A percentile compares a stretch with the other conserved stretches of the same genome.
Conservation (phyloP, 1,140 invertebrate genomes). For the Triops longicaudatus region DNA sequence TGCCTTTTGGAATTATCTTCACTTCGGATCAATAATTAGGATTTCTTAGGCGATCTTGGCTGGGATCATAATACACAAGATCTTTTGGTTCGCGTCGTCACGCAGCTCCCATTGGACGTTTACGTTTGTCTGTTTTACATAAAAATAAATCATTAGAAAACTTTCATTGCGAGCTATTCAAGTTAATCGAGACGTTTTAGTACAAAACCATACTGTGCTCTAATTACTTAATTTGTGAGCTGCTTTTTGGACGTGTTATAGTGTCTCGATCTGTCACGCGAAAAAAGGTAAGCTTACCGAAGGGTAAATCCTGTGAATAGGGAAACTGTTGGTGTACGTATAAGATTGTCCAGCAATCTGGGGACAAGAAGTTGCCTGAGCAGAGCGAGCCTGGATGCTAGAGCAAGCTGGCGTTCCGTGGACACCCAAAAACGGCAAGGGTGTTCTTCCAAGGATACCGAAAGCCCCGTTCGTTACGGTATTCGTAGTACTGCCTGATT, state of each 20-base stretch:
- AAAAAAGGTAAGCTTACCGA: slow-evolving; percentile 28
- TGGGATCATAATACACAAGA: slow-evolving; percentile 19
- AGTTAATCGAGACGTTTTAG: neutral
- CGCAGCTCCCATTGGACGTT: slow-evolving; percentile 22
- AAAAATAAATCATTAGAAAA: slow-evolving; percentile 3
- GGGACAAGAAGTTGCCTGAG: slow-evolving; percentile 30
- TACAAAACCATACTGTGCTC: neutral
- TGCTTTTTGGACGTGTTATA: too few relatives aligned
- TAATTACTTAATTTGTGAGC: neutral
- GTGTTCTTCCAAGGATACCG: slow-evolving; percentile 33
- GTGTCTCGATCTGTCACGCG: too few relatives aligned
- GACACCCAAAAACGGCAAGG: slow-evolving; percentile 33
- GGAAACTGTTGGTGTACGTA: slow-evolving; percentile 35
- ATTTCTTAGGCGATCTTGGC: slow-evolving; percentile 12
- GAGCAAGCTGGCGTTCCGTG: slow-evolving; percentile 33
- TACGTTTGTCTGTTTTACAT: slow-evolving; percentile 15
- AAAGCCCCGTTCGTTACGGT: slow-evolving; percentile 32
- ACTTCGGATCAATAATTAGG: neutral
- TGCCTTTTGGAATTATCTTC: too few relatives aligned
- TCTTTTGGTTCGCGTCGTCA: slow-evolving; percentile 21
- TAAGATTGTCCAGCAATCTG: slow-evolving; percentile 29
- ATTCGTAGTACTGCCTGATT: slow-evolving; percentile 20
- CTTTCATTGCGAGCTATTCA: too few relatives aligned
- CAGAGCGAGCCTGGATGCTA: slow-evolving; percentile 28
- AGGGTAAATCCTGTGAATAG: slow-evolving; percentile 33